These are phyloP conservation scores for Penelope pileata DNA, from an alignment of 2,113 vertebrate species.

Conservation along the genomic window DNA sequence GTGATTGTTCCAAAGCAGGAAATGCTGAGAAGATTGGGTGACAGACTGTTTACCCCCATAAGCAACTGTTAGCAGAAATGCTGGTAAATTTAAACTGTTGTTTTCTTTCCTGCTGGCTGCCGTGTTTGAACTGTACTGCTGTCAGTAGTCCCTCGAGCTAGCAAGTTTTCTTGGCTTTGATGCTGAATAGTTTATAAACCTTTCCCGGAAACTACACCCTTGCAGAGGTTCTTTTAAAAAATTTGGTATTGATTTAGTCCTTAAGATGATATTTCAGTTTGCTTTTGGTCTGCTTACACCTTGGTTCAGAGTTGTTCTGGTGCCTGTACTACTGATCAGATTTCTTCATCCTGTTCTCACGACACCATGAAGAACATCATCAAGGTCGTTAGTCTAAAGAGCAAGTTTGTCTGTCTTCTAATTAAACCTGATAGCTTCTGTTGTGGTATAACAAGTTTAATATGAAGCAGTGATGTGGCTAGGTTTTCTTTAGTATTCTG, in stretches of 20 bases:
- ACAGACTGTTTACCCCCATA: not conserved
- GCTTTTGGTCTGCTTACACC: slow-evolving; percentile 8
- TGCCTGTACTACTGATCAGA: not conserved
- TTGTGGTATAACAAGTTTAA: not conserved
- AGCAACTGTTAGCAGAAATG: not conserved
- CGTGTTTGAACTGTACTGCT: not conserved
- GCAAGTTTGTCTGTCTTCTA: slow-evolving; percentile 11
- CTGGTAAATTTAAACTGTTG: not conserved
- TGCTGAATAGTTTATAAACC: not conserved
- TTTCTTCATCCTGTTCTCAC: slow-evolving; percentile 43
- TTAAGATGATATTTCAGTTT: not conserved
- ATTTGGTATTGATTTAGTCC: not conserved
- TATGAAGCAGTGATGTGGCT: not conserved
- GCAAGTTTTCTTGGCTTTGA: not conserved
- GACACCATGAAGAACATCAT: not conserved
- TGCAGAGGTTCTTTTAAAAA: not conserved
- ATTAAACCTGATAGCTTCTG: not conserved
- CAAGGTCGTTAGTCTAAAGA: slow-evolving; percentile 26
- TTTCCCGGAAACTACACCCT: not conserved
- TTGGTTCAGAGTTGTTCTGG: not conserved
- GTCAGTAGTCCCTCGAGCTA: not conserved
- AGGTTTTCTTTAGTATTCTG: not conserved
- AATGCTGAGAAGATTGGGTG: not conserved
- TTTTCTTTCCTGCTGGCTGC: not conserved
- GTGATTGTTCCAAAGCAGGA: not conserved